These are phyloP conservation scores for Climacteris rufus DNA, from an alignment of 2,113 vertebrate species.

Conservation along the genomic window DNA sequence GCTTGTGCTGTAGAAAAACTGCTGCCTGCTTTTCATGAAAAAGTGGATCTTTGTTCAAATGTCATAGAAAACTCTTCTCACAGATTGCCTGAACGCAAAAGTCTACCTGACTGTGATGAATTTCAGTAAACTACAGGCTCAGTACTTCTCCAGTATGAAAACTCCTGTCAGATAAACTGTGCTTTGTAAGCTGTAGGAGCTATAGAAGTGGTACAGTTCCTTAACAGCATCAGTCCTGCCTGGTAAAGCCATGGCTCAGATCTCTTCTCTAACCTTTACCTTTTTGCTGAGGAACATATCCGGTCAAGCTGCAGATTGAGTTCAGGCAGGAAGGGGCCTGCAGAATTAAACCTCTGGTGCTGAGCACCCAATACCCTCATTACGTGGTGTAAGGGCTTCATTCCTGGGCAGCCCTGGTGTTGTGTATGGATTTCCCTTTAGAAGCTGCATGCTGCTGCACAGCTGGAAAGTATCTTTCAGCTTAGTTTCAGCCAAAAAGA, in stretches of 20 bases:
- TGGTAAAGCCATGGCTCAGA: not conserved
- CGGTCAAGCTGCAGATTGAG: not conserved
- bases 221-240: not conserved
- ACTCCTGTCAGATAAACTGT: not conserved
- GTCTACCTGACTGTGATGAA: not conserved
- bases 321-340: not conserved
- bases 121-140: not conserved
- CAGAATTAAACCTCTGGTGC: not conserved
- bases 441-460: not conserved
- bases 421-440: not conserved
- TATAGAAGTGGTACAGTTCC: not conserved
- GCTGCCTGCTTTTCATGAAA: not conserved
- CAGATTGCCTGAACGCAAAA: not conserved
- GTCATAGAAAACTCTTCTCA: not conserved
- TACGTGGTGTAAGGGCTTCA: not conserved
- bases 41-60: not conserved
- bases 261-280: not conserved
- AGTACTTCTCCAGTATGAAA: not conserved
- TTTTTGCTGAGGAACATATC: not conserved
- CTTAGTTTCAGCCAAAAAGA: not conserved
- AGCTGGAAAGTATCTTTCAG: not conserved
- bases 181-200: not conserved
- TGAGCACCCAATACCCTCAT: rapidly evolving
- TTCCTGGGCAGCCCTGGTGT: not conserved
- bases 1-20: not conserved